phyloP scores from a whole-genome alignment of 2,888 invertebrate genomes.

The Caenorhabditis macrosperma region DNA sequence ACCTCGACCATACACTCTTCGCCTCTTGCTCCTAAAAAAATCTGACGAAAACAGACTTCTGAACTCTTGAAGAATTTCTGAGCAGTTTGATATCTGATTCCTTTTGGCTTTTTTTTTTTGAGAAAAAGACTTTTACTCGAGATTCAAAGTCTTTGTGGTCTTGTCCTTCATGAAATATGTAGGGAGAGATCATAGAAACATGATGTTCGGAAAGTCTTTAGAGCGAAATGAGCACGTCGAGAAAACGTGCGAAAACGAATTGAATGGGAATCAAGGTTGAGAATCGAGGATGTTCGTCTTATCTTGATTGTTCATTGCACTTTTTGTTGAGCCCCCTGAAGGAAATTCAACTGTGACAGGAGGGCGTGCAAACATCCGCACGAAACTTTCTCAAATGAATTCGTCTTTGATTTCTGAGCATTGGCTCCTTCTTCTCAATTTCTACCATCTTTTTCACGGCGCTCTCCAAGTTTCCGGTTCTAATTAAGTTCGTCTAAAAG shows the following conservation, averaged over 20 bases:
- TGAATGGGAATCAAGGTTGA: background rate
- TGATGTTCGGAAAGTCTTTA: too few species aligned
- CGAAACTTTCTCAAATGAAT: conserved; percentile 38
- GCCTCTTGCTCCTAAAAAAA: conserved; percentile 23
- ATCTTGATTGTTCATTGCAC: conserved; percentile 13
- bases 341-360: background rate
- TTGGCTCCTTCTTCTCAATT: conserved; percentile 5
- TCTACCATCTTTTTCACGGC: background rate
- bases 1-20: conserved; percentile 16
- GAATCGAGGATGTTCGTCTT: background rate
- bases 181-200: too few species aligned
- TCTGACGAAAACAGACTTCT: conserved; percentile 45
- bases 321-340: background rate
- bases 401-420: conserved; percentile 53
- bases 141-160: too few species aligned
- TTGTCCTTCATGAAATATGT: too few species aligned
- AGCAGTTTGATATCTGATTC: conserved; percentile 44
- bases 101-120: conserved; percentile 11
- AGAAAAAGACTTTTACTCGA: background rate
- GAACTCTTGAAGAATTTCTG: conserved; percentile 34
- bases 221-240: too few species aligned
- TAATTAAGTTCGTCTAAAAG: background rate
- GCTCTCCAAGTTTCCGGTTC: background rate
- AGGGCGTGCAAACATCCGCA: conserved; percentile 47
- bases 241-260: background rate